phyloP scores from a whole-genome alignment of 2,113 vertebrate genomes.

The Sula dactylatra region DNA sequence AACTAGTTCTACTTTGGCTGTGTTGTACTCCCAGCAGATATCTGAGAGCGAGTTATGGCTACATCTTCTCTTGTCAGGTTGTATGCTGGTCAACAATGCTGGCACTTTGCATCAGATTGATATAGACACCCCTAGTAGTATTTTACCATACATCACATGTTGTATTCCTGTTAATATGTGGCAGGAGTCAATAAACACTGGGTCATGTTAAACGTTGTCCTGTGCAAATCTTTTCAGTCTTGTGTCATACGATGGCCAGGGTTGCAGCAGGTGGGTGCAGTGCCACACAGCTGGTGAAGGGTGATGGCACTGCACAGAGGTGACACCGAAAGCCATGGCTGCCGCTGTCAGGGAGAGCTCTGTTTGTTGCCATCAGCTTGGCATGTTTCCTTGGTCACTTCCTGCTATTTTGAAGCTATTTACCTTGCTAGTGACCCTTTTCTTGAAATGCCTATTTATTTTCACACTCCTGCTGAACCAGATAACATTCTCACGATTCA shows the following conservation, averaged over 20 bases:
- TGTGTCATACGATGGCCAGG: background rate
- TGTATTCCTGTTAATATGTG: constrained; percentile 37
- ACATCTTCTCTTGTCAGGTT: constrained; percentile 63
- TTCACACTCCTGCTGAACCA: constrained; percentile 48
- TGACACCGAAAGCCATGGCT: background rate
- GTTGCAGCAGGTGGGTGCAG: background rate
- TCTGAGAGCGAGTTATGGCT: constrained; percentile 29
- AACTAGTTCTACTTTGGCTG: constrained; percentile 7
- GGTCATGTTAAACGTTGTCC: constrained; percentile 33
- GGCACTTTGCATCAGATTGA: constrained; percentile 31
- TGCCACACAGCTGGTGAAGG: background rate
- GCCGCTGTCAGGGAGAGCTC: background rate
- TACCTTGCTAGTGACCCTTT: constrained; percentile 57
- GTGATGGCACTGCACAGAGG: background rate
- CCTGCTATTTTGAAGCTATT: constrained; percentile 69
- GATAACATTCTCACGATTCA: constrained; percentile 70
- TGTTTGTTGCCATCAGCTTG: background rate
- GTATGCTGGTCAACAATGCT: constrained; percentile 75
- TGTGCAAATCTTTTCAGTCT: background rate
- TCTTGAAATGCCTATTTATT: constrained; percentile 59
- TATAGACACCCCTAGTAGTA: background rate
- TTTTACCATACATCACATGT: constrained; percentile 7
- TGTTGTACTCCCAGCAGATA: constrained; percentile 47
- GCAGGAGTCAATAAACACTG: constrained; percentile 62
- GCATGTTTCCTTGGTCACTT: constrained; percentile 26